Base-by-base conservation (phyloP, 53 echinoderm and acorn worm species). In the Holothuria scabra region DNA sequence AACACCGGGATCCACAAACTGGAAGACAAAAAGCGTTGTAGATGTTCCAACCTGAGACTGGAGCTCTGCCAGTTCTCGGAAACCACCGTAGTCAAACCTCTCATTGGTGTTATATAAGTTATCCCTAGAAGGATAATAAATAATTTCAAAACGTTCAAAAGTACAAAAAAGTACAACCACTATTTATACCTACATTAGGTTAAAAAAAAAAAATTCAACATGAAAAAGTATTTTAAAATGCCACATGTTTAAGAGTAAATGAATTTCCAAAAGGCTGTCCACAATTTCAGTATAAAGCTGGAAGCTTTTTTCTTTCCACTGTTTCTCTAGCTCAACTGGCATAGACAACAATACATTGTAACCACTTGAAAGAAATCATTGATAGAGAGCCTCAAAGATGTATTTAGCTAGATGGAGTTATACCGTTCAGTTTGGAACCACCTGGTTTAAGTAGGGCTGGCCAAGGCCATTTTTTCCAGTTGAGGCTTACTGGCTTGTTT, bases 21-120 rank as follows among this genome's bases (percentile, higher is more conserved):
- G 89, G 67, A 94, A 97, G 21, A 90, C 87, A 79, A 97, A 96
- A 84, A 97, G 97, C 0, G 99, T 94, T 1, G 99, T 97, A 3
- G 85, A 35, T 0, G 99, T 97, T 12, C 89, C 92, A 1, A 97
- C 89, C 59, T 94, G 99, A 14, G 84, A 86, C 68, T 97, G 99
- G 69, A 90, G 74, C 61, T 97, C 99, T 14, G 90, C 86, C 23
- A 97, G 66, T 76, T 97, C 99, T 63, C 99, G 84, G 93, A 97
- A 97, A 30, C 99, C 99, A 35, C 99, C 99, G 46, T 97, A 97
- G 84, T 97, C 99, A 91, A 97, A 97, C 88, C 84, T 86, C 90
- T 94, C 99, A 60, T 97, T 97, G 67, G 99, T 97, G 84, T 97
- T 94, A 65, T 97, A 97, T 46, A 97, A 67, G 46, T 97, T 97